Evolutionary conservation across 1,140 invertebrate genomes (phyloP), one percentile per base, ranked within the genome.

Genomic region (Trachymyrmex cornetzi): DNA sequence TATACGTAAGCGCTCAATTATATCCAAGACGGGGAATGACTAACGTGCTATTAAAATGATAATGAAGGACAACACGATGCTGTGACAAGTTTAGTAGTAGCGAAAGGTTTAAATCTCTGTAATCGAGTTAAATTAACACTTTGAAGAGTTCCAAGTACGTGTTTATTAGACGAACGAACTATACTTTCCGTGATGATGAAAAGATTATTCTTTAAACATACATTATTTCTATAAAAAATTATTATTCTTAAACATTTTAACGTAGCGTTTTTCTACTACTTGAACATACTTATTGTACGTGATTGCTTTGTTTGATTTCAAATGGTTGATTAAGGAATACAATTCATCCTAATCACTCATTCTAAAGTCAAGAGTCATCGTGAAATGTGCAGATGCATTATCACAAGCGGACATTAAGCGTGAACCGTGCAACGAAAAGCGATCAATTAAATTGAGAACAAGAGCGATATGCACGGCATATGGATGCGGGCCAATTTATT

Each of bases 371-470:
- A 79, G 38, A 80, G n/a, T 53, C 34, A 44, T n/a, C 75, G 22
- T 14, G 16, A 77, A 77, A 44, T 38, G 19, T 22, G 22, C 27
- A 50, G 14, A 67, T 80, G 30, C 27, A 50, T 14, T 61, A 57
- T 9, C 9, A 61, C 12, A 6, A 24, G 5, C n/a, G 22, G 55
- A 64, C 53, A 77, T 88, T 80, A 81, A 87, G 77, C n/a, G 16
- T 80, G 72, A 77, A 85, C 57, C 89, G 69, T 38, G 77, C 19
- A 59, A 91, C 84, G 88, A 91, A 93, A 93, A 93, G 92, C 92
- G 93, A 91, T 91, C 93, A 94, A 95, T 95, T 94, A 94, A 94
- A 94, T 93, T 87, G 91, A 87, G 81, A 93, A 91, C 92, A 93
- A 91, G 82, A 91, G 85, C 88, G 85, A 77, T 85, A 77, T 63